phyloP scores from a whole-genome alignment of 2,888 invertebrate genomes.

The Schrankia costaestrigalis region DNA sequence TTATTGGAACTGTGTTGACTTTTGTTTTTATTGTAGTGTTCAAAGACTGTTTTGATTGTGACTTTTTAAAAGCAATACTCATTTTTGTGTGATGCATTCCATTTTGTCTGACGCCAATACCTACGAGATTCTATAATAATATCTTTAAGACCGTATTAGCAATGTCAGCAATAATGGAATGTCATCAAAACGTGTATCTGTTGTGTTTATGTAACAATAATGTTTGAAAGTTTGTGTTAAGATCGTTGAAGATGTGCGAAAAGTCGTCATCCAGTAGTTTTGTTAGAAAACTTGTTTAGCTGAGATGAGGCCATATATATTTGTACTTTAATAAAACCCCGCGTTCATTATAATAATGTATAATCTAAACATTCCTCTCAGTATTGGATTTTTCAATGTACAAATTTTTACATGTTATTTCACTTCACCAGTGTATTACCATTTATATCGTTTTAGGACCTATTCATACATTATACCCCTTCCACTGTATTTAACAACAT shows the following conservation, averaged over 20 bases:
- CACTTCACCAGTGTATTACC: constrained; percentile 22
- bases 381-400: constrained; percentile 57
- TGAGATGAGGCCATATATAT: constrained; percentile 63
- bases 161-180: too few relatives aligned
- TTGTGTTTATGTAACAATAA: constrained; percentile 25
- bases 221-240: constrained; percentile 30
- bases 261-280: constrained; percentile 70
- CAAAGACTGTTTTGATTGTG: constrained; percentile 49
- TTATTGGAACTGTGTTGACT: constrained; percentile 26
- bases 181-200: too few relatives aligned
- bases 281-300: constrained; percentile 66
- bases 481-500: too few relatives aligned
- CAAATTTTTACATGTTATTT: constrained; percentile 28
- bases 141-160: too few relatives aligned
- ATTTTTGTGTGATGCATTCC: constrained; percentile 1
- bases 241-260: constrained; percentile 19
- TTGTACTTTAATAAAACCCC: constrained; percentile 26
- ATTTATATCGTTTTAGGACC: constrained; percentile 3
- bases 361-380: constrained; percentile 62
- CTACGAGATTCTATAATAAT: constrained; percentile 6
- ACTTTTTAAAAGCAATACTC: constrained; percentile 37
- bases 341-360: constrained; percentile 19
- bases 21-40: constrained; percentile 31
- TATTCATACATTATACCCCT: too few relatives aligned
- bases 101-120: constrained; percentile 5